Base-by-base conservation (phyloP, 2,797 vertebrate species). In the Tiaroga cobitis region DNA sequence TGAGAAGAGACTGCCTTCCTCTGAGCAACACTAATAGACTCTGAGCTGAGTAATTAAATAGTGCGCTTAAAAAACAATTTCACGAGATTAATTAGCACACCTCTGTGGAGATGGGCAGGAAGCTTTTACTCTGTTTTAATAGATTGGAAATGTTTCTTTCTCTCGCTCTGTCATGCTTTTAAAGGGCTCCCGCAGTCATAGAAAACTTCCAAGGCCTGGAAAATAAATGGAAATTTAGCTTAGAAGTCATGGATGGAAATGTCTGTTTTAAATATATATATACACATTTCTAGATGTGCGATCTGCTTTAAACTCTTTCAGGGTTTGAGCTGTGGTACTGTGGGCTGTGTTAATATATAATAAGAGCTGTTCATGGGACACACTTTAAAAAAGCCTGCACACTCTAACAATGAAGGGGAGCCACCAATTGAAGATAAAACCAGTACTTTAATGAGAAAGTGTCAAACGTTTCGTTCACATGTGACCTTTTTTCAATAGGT, bases 31-130 rank as follows among this genome's bases (percentile, higher is more conserved):
- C 74, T 86, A 86, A 86, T 65, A 73, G 74, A 83, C 56, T 79
- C 43, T 83, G 75, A 86, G 81, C 81, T 79, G 54, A 67, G 63
- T 78, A 82, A 82, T 86, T 86, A 82, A 67, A 67, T 80, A 32
- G 49, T 51, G 80, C 21, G 56, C 68, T 86, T 70, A 81, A 82
- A 86, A 86, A 78, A 82, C 61, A 26, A 86, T 81, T 86, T 76
- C 79, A 69, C 29, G 19, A 82, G 80, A 82, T 82, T 82, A 77
- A 86, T 86, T 77, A 82, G 73, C 65, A 67, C 69, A 73, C 69
- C 68, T 59, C 65, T 11, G 34, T 29, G 10, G 21, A 61, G 26
- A 37, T 21, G 51, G 15, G 3, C 21, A 85, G 77, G 65, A 34
- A 65, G 56, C 54, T 54, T 73, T 56, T 21, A 46, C 77, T 59